Base-by-base conservation (phyloP, 2,888 invertebrate genomes). In the Agelastica alni region DNA sequence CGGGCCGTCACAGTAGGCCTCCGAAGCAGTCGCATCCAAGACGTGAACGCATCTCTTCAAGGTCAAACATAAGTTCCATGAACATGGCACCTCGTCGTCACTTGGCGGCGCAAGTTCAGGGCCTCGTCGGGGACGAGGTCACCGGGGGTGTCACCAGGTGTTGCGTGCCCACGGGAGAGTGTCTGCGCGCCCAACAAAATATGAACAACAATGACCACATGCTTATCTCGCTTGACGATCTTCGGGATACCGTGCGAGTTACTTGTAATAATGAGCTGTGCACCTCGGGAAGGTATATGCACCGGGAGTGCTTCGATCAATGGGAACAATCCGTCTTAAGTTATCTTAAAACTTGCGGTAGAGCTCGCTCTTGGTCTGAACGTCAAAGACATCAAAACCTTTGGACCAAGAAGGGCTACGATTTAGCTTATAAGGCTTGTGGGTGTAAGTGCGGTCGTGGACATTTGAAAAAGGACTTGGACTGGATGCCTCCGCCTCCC, bases 371-470 rank as follows among this genome's bases (percentile, higher is more conserved):
- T 63, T 96, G 96, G 96, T 94, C 94, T 28, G 96, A 96, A 75
- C 84, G 94, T 53, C 96, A 96, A 76, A 84, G 96, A 18, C 86
- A 89, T 68, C 96, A 96, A 79, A 96, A 96, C 78, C 79, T 97
- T 54, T 97, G 97, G 97, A 95, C 96, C 51, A 96, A 96, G 78
- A 96, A 96, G 77, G 96, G 96, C 47, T 96, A 96, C 80, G 96
- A 97, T 78, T 78, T 96, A 75, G 95, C 95, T 4, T 96, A 90
- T 78, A 96, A 95, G 71, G 94, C 93, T 4, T 97, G 96, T 80
- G 91, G 90, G 31, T 97, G 97, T 79, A 89, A 89, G 61, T 96
- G 96, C 78, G 91, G 91, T 2, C 84, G 93, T 20, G 96, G 96
- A 4, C 95, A 96, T 72, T 78, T 97, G 66, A 90, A 94, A 72